These are phyloP conservation scores for Eremophila alpestris DNA, from an alignment of 2,797 vertebrate genomes.

Conservation along the genomic window DNA sequence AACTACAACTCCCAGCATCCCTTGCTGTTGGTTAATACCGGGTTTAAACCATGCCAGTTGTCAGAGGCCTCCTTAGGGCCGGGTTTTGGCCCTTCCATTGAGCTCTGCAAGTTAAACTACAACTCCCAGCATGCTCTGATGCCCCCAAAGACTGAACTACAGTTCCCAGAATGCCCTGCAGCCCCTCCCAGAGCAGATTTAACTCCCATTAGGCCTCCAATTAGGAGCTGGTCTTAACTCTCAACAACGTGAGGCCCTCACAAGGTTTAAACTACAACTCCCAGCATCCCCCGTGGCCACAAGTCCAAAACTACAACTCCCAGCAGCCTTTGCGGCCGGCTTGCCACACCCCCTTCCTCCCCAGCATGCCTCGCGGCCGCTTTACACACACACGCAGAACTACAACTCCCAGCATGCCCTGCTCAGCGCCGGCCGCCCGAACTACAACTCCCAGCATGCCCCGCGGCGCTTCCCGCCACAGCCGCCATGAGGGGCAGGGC, in stretches of 20 bases:
- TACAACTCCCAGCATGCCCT: neutral
- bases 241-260: too few relatives aligned
- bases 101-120: neutral
- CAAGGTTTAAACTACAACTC: neutral
- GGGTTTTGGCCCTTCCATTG: rapidly evolving
- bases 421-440: rapidly evolving
- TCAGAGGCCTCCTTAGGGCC: neutral
- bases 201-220: neutral
- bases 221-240: too few relatives aligned
- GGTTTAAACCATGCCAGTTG: neutral
- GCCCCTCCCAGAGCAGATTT: rapidly evolving
- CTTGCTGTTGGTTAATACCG: rapidly evolving
- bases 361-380: neutral
- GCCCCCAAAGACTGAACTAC: neutral
- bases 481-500: rapidly evolving
- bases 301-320: neutral
- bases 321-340: neutral
- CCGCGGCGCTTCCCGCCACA: neutral
- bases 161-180: neutral
- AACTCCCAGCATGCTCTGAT: neutral
- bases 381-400: rapidly evolving
- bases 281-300: rapidly evolving
- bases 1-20: neutral
- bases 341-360: rapidly evolving
- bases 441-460: neutral